These are phyloP conservation scores for Colostygia pectinataria DNA, from an alignment of 2,888 invertebrate species.

Conservation along the genomic window DNA sequence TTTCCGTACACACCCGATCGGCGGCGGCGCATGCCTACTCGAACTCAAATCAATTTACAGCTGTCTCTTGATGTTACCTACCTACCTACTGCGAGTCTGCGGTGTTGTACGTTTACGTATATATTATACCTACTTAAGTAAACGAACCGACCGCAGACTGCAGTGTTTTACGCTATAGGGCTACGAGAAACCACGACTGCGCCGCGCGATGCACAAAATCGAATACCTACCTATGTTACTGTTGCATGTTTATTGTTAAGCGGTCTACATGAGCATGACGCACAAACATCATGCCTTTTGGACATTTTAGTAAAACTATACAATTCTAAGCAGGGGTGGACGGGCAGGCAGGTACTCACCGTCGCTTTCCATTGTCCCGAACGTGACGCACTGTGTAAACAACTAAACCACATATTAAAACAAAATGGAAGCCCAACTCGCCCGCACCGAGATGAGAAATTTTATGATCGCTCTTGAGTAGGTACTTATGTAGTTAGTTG, in stretches of 20 bases:
- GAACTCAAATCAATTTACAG: constrained; percentile 66
- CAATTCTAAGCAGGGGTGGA: constrained; percentile 37
- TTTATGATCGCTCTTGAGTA: constrained; percentile 70
- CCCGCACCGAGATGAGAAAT: constrained; percentile 72
- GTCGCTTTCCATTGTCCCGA: constrained; percentile 76
- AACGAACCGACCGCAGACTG: neutral
- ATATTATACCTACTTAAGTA: no score
- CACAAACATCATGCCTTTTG: constrained; percentile 49
- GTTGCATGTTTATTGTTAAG: constrained; percentile 75
- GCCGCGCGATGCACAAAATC: constrained; percentile 74
- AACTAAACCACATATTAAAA: constrained; percentile 79
- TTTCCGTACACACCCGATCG: constrained; percentile 46
- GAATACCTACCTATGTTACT: constrained; percentile 61
- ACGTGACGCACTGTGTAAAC: constrained; percentile 72
- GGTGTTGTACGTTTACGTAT: no score
- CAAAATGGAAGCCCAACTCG: constrained; percentile 80
- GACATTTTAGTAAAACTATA: constrained; percentile 3
- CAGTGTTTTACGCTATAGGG: neutral
- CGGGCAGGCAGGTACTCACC: constrained; percentile 66
- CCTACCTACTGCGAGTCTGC: no score
- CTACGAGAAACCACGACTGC: constrained; percentile 57
- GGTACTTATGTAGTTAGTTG: constrained; percentile 41
- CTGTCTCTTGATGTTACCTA: constrained; percentile 1
- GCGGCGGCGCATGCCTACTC: constrained; percentile 73
- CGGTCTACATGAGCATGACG: constrained; percentile 69